A percentile compares a stretch with the other conserved stretches of the same genome.
Evolutionary conservation across 2,888 invertebrate genomes (phyloP).

Genomic region (Brachypterus glaber): DNA sequence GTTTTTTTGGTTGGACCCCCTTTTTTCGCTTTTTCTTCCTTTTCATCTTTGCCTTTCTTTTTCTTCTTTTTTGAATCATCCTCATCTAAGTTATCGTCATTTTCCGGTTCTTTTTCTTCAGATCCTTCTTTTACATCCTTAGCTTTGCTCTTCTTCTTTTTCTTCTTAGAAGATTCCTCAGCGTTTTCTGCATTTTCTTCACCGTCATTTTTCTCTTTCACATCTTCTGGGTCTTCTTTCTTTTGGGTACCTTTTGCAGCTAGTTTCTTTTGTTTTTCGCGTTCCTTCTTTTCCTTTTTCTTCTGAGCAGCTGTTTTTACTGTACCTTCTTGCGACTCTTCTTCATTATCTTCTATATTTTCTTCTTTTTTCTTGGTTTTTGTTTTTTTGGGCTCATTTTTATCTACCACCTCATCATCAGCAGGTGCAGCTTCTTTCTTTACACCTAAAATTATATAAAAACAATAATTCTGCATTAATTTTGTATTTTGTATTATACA

Average conservation of each 20-base stretch:
- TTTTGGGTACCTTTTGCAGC: conserved; percentile 47
- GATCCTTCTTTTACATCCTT: conserved; percentile 35
- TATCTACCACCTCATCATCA: not conserved
- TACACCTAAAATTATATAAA: not conserved
- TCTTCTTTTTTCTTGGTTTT: conserved; percentile 22
- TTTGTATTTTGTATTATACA: too few relatives aligned
- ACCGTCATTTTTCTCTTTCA: conserved; percentile 20
- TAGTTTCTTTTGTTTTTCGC: conserved; percentile 64
- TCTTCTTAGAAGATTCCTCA: conserved; percentile 34
- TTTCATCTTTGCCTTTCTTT: conserved; percentile 31
- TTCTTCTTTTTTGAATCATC: conserved; percentile 30
- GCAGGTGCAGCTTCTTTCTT: conserved; percentile 14
- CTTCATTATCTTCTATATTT: conserved; percentile 29
- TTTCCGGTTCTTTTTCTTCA: conserved; percentile 46
- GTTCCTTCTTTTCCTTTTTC: conserved; percentile 81
- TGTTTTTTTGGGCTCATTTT: conserved; percentile 23
- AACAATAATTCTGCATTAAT: too few relatives aligned
- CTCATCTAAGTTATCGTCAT: conserved; percentile 32
- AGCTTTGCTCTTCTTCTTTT: conserved; percentile 43
- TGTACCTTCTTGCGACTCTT: conserved; percentile 48
- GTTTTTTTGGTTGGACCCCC: conserved; percentile 74
- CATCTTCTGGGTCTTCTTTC: conserved; percentile 19
- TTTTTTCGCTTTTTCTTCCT: conserved; percentile 40
- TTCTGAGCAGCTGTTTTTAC: conserved; percentile 79
- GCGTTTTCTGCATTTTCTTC: conserved; percentile 29